Evolutionary conservation across 2,797 vertebrate genomes (phyloP), one percentile per base, ranked within the genome.

Genomic region (Pyrrhura leucotis): DNA sequence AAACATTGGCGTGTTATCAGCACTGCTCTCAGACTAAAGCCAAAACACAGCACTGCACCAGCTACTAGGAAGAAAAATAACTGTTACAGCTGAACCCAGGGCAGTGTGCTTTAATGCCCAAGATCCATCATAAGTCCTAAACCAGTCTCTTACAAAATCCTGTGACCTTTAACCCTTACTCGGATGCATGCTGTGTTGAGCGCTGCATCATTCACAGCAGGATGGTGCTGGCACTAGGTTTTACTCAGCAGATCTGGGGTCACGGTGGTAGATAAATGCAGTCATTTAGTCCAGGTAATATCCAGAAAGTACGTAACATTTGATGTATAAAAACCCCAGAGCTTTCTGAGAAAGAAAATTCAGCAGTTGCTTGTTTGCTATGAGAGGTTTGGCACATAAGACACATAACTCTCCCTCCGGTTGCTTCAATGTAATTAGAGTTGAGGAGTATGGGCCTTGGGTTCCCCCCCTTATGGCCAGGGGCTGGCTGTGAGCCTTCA

Each of bases 401-500:
- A 65, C 20, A 56, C 9, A 1, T 15, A 44, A 4, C 0, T 72
- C 8, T 76, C 23, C 19, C n/a, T 84, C 17, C 33, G 58, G 29
- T 26, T 58, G 39, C 20, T 86, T 81, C 67, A 51, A 17, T 29
- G 10, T 48, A 37, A 66, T 47, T 54, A 69, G 72, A 33, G 31
- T 1, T 5, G 53, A 71, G 26, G 5, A 61, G 22, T 12, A 16
- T 12, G 9, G n/a, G 31, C 22, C 6, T 56, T 62, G 25, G 8
- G 7, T n/a, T 10, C 71, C 62, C 53, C 6, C 14, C 12, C 9
- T 45, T 5, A 1, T 1, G 3, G 5, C 4, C 48, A 10, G 44
- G 22, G 22, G n/a, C 40, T 39, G 29, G 37, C 44, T 18, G 14
- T 20, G 31, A 1, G 1, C 14, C 22, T 78, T 65, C 0, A 1